A percentile compares a stretch with the other conserved stretches of the same genome.
Conservation (phyloP, 2,797 vertebrate genomes). For the Trachops cirrhosus region DNA sequence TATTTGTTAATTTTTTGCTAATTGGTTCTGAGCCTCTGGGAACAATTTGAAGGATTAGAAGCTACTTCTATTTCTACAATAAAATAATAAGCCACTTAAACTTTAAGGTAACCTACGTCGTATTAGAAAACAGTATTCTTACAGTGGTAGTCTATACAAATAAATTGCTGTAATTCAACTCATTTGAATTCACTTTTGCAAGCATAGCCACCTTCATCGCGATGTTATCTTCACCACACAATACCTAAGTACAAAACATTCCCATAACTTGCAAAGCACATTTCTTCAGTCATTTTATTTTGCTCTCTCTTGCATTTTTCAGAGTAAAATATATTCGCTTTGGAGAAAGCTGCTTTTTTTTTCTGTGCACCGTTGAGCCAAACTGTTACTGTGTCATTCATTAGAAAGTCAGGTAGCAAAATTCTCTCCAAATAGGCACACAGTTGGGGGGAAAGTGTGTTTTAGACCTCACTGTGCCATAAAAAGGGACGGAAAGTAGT, state of each 20-base stretch:
- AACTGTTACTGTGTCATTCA: not conserved
- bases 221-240: not conserved
- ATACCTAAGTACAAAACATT: not conserved
- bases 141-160: not conserved
- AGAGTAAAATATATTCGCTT: not conserved
- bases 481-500: not conserved
- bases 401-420: not conserved
- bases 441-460: not conserved
- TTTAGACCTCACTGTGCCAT: not conserved
- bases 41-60: slow-evolving; percentile 13
- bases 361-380: not conserved
- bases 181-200: not conserved
- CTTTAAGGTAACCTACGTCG: not conserved
- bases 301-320: not conserved
- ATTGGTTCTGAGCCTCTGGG: not conserved
- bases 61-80: not conserved
- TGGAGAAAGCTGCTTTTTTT: not conserved
- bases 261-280: not conserved
- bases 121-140: not conserved
- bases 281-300: slow-evolving; percentile 16
- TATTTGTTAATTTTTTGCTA: slow-evolving; percentile 17
- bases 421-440: not conserved
- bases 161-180: not conserved
- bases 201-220: not conserved
- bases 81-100: slow-evolving; percentile 30